Evolutionary conservation across 2,113 vertebrate species (phyloP).

Genomic region (Myotis yumanensis): DNA sequence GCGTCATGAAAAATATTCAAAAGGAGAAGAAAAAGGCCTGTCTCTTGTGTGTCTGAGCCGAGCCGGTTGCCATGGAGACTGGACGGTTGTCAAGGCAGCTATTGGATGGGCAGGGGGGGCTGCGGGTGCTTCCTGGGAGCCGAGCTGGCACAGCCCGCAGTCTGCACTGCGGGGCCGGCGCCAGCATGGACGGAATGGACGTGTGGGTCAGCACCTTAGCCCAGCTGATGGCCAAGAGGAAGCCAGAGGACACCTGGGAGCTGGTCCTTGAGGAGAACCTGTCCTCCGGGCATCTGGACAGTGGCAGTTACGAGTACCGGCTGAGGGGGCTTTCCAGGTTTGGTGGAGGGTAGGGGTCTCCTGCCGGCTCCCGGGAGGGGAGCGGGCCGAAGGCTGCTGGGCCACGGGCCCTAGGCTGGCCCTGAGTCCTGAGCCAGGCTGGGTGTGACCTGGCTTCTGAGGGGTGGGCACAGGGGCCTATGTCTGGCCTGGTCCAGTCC

Average conservation of each 20-base stretch:
- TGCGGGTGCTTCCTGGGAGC: neutral
- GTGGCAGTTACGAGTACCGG: neutral
- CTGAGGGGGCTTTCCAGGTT: constrained; percentile 41
- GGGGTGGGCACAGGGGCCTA: rapidly evolving
- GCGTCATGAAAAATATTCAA: neutral
- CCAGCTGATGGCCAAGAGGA: constrained; percentile 18
- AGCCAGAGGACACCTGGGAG: constrained; percentile 26
- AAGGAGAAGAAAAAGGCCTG: neutral
- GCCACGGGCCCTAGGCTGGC: too few relatives aligned
- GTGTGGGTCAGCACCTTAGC: constrained; percentile 28
- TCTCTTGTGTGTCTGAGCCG: neutral
- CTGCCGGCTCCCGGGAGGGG: neutral
- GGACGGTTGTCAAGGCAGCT: neutral
- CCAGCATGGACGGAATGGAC: neutral
- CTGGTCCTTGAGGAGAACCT: constrained; percentile 31
- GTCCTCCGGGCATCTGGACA: neutral
- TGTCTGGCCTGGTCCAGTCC: too few relatives aligned
- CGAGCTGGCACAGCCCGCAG: neutral
- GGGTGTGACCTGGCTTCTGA: neutral
- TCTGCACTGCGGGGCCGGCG: neutral
- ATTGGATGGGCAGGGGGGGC: neutral
- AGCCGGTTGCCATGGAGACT: constrained; percentile 18
- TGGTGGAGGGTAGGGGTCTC: neutral
- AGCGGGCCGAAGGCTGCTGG: neutral
- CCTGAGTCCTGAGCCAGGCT: neutral